These are phyloP conservation scores for Vombatus ursinus DNA, from an alignment of 2,113 vertebrate species.

Conservation along the genomic window DNA sequence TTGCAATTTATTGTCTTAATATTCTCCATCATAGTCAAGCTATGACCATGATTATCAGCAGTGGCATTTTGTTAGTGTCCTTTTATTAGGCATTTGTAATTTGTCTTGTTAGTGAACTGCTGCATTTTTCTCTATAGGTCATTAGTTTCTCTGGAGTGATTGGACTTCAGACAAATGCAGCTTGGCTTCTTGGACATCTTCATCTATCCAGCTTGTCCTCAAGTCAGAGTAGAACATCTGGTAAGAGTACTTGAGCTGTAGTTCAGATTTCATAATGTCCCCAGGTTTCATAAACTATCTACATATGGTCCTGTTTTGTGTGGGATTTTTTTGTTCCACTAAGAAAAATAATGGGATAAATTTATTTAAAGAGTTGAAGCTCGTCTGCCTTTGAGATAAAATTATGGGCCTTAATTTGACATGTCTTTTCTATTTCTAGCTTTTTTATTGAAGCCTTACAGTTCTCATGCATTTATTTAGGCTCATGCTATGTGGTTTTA, in stretches of 20 bases:
- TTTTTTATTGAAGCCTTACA: constrained; percentile 47
- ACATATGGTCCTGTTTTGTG: neutral
- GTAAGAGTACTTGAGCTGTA: constrained; percentile 79
- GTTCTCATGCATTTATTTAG: constrained; percentile 31
- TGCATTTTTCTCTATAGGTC: constrained; percentile 82
- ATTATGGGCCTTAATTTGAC: constrained; percentile 20
- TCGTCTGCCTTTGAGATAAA: constrained; percentile 38
- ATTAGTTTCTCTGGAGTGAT: constrained; percentile 92
- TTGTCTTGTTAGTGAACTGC: neutral
- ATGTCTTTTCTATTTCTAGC: constrained; percentile 37
- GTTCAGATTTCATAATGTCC: constrained; percentile 12
- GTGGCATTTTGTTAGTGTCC: neutral
- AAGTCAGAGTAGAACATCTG: constrained; percentile 89
- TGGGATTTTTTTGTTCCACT: constrained; percentile 25
- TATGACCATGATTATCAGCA: neutral
- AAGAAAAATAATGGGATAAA: constrained; percentile 22
- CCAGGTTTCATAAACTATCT: constrained; percentile 42
- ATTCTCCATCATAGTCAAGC: neutral
- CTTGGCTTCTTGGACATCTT: constrained; percentile 92
- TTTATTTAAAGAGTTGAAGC: constrained; percentile 16
- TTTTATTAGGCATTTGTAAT: constrained; percentile 24
- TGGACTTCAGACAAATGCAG: constrained; percentile 94
- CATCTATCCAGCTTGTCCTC: constrained; percentile 91
- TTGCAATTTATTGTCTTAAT: neutral
- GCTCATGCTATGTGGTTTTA: constrained; percentile 39